Base-by-base conservation (phyloP, 1,140 invertebrate species). In the Holcopasites calliopsidis region DNA sequence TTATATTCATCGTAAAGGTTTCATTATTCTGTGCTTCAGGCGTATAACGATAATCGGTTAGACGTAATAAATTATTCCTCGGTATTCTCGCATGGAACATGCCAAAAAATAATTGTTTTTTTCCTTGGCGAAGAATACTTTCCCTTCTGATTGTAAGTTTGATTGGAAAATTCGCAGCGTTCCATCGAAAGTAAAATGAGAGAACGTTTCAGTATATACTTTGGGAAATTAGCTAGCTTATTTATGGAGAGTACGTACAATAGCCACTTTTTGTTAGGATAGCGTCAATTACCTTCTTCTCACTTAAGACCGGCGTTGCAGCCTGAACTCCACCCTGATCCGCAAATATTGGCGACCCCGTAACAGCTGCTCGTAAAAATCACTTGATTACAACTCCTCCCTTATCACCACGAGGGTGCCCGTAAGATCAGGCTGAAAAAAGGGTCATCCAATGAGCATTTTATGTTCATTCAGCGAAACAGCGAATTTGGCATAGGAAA, bases 361-460 rank as follows among this genome's bases (percentile, higher is more conserved):
- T 86, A 83, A 86, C 80, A 69, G 74, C 76, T 81, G 58, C 76
- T 87, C 85, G 80, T 86, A 87, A 86, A 87, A 87, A 86, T 87
- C 80, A 76, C 85, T 85, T 86, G 83, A 87, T 87, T 86, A 83
- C 79, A 79, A 81, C 71, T 69, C 60, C 78, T 64, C 78, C 76
- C 74, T 77, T 82, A 65, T 85, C 83, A 69, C 60, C 71, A 68
- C 55, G 58, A 57, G 52, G 49, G 44, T 47, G 18, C 31, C 50
- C 40, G 38, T 57, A 66, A 74, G 50, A 74, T 57, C 61, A 66
- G 40, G 50, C 40, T 54, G 50, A 74, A 74, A 74, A 74, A 73
- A 55, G 55, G 35, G 44, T 74, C 28, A 38, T 66, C 62, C 33
- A 18, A 44, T 40, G 50, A 54, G 6, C 35, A 38, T 70, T 66